phyloP scores from a whole-genome alignment of 2,888 invertebrate species.

The Masnerella sp. region DNA sequence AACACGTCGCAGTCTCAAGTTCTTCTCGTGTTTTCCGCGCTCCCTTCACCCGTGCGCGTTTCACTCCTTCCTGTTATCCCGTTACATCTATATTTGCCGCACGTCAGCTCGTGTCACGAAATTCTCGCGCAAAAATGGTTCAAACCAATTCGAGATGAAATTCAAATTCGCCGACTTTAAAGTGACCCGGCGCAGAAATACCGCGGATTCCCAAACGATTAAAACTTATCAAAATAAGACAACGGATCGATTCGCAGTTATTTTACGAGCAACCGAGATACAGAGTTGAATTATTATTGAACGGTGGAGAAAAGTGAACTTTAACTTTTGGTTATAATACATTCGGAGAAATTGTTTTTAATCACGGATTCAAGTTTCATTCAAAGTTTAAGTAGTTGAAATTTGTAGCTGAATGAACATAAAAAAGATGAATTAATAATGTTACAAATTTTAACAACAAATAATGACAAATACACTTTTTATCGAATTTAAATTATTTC shows the following conservation, averaged over 20 bases:
- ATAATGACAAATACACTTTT: too few relatives aligned
- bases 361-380: constrained; percentile 21
- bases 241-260: constrained; percentile 18
- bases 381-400: too few relatives aligned
- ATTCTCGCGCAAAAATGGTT: constrained; percentile 5
- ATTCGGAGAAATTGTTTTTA: constrained; percentile 25
- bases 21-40: constrained; percentile 50
- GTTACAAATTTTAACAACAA: too few relatives aligned
- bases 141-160: constrained; percentile 8
- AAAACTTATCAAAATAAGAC: constrained; percentile 35
- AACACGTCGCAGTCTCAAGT: constrained; percentile 50
- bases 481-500: too few relatives aligned
- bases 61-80: constrained; percentile 39
- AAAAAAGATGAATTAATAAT: constrained; percentile 7
- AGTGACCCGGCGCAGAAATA: background rate
- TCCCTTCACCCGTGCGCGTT: constrained; percentile 29
- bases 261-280: constrained; percentile 11
- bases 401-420: constrained; percentile 18
- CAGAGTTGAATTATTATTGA: constrained; percentile 30
- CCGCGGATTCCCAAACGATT: constrained; percentile 10
- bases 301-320: constrained; percentile 24
- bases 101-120: constrained; percentile 17
- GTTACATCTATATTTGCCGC: constrained; percentile 33
- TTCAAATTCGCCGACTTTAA: constrained; percentile 15
- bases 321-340: constrained; percentile 24